Evolutionary conservation across 2,797 vertebrate genomes (phyloP).

Genomic region (Rousettus madagascariensis): DNA sequence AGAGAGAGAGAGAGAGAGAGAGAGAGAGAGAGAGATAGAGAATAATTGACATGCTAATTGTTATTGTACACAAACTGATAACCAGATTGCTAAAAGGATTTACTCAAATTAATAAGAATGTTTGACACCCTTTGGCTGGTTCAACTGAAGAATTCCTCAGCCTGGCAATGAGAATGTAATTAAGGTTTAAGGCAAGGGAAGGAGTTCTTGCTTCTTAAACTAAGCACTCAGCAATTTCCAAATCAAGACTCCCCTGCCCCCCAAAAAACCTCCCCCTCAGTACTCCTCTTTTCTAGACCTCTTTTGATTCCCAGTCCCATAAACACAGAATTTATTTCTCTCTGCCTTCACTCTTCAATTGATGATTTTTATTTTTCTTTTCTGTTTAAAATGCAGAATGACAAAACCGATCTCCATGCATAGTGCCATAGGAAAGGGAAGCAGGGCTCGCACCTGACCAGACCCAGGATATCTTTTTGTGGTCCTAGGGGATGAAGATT

Average conservation of each 20-base stretch:
- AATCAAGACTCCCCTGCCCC: not conserved
- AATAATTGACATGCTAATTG: not conserved
- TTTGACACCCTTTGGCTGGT: not conserved
- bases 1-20: not conserved
- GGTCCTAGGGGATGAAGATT: not conserved
- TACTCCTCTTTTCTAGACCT: not conserved
- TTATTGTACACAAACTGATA: not conserved
- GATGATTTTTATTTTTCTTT: not conserved
- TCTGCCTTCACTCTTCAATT: not conserved
- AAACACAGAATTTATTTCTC: not conserved
- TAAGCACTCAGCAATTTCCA: not conserved
- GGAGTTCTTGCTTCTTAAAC: not conserved
- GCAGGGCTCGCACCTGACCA: not conserved
- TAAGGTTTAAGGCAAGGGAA: not conserved
- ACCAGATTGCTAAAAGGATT: constrained; percentile 50
- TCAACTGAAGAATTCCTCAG: not conserved
- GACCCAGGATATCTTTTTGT: not conserved
- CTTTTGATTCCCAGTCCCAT: not conserved
- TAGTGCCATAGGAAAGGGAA: not conserved
- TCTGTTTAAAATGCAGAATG: not conserved
- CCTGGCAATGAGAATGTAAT: not conserved
- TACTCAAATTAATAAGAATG: constrained; percentile 32
- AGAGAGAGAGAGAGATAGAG: not conserved
- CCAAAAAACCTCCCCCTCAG: not conserved
- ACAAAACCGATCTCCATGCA: not conserved